Evolutionary conservation across 2,888 invertebrate genomes (phyloP).

Genomic region (Meandrusa payeni): DNA sequence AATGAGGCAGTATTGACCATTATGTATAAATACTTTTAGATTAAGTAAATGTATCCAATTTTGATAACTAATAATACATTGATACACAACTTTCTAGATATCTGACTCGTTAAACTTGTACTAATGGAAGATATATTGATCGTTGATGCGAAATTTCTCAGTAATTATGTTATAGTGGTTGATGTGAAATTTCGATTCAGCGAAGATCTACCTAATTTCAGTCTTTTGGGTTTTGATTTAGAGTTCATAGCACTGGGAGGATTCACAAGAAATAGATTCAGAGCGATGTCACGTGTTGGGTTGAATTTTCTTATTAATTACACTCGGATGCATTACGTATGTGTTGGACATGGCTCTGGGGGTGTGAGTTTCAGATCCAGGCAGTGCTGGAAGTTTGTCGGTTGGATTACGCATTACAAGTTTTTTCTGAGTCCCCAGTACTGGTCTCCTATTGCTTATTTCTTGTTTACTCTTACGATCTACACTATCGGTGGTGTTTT

Average conservation of each 20-base stretch:
- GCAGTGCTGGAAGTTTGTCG: constrained; percentile 87
- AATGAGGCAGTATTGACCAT: constrained; percentile 2
- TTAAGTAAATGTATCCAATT: constrained; percentile 9
- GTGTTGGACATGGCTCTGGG: constrained; percentile 86
- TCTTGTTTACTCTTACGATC: constrained; percentile 69
- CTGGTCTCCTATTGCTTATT: constrained; percentile 83
- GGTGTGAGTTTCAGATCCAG: constrained; percentile 71
- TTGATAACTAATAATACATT: constrained; percentile 7
- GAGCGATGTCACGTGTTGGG: constrained; percentile 64
- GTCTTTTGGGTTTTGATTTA: constrained; percentile 58
- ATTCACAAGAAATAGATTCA: constrained; percentile 56
- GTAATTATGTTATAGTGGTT: neutral
- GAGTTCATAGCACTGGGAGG: constrained; percentile 75
- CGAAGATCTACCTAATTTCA: constrained; percentile 43
- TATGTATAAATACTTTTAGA: constrained; percentile 14
- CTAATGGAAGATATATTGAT: constrained; percentile 5
- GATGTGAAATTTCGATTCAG: constrained; percentile 26
- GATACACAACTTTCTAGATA: constrained; percentile 3
- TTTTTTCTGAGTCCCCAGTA: constrained; percentile 81
- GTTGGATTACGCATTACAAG: constrained; percentile 85
- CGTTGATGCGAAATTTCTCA: constrained; percentile 9
- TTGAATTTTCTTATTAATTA: constrained; percentile 67
- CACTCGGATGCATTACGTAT: constrained; percentile 82
- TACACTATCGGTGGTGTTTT: constrained; percentile 70
- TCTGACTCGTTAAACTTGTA: constrained; percentile 9